Evolutionary conservation across 2,797 vertebrate genomes (phyloP), one percentile per base, ranked within the genome.

Genomic region (Chelidonichthys spinosus): DNA sequence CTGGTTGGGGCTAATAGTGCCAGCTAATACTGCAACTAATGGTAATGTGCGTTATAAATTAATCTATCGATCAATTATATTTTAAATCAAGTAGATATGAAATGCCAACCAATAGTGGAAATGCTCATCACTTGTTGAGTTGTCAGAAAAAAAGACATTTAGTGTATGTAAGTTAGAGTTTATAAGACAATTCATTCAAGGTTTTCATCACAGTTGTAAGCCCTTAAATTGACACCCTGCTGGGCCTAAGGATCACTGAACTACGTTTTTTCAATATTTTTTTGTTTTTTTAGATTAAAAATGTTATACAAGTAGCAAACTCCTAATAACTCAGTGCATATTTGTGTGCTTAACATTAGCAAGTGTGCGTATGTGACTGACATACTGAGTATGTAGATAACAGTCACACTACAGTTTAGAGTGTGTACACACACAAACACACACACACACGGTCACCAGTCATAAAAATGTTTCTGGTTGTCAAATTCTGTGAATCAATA

Each of bases 1-100:
- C 40, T 50, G 47, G 54, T 53, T 10, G 17, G 55, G 15, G 54
- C 64, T 65, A 70, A 69, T 39, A 54, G 14, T 55, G 68, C 37
- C 68, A 72, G 55, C 32, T 64, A 53, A 35, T 66, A 15, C 56
- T 65, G n/a, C 56, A 61, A 36, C 53, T 46, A 32, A 61, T 50
- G 6, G n/a, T 35, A 15, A 13, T 6, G 15, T 40, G 32, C 17
- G 58, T 25, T 35, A 32, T 11, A 32, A 10, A 47, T 25, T 6
- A 39, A 76, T 37, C 15, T 11, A 63, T 46, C 10, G 36, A 15
- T 14, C 0, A 2, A 11, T 40, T 54, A 39, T 5, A 15, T 32
- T 50, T 54, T 14, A 54, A 15, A 49, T 9, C 3, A n/a, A n/a
- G 1, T 10, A 33, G 11, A 44, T 43, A 13, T 42, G 32, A 70